phyloP scores from a whole-genome alignment of 2,113 vertebrate genomes.

The Nothocercus nigrocapillus region DNA sequence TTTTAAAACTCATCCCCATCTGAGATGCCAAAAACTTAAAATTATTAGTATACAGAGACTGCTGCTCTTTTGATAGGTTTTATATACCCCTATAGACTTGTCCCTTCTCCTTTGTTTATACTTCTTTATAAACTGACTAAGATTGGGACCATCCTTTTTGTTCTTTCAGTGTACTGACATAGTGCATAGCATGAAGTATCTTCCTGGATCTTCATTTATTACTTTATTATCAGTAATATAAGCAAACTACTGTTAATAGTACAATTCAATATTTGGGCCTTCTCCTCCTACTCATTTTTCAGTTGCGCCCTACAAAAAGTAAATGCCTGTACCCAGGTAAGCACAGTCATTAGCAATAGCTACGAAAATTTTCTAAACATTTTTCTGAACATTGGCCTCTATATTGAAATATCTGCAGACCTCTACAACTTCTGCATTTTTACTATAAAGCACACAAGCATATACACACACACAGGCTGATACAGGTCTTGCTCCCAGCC shows the following conservation, averaged over 20 bases:
- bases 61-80: background rate
- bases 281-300: background rate
- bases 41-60: background rate
- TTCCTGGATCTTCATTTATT: background rate
- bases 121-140: background rate
- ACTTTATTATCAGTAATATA: background rate
- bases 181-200: background rate
- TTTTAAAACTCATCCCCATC: background rate
- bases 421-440: background rate
- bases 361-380: background rate
- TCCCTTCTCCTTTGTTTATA: background rate
- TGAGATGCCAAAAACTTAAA: background rate
- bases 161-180: background rate
- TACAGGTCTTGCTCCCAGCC: background rate
- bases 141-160: background rate
- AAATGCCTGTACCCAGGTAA: background rate
- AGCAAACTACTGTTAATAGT: background rate
- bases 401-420: background rate
- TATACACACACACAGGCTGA: background rate
- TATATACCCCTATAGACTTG: background rate
- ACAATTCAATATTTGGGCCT: background rate
- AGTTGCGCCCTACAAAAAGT: background rate
- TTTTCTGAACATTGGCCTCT: background rate
- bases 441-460: background rate
- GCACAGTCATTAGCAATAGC: background rate